Evolutionary conservation across 2,888 invertebrate species (phyloP), one percentile per base, ranked within the genome.

Genomic region (Eupithecia dodoneata): DNA sequence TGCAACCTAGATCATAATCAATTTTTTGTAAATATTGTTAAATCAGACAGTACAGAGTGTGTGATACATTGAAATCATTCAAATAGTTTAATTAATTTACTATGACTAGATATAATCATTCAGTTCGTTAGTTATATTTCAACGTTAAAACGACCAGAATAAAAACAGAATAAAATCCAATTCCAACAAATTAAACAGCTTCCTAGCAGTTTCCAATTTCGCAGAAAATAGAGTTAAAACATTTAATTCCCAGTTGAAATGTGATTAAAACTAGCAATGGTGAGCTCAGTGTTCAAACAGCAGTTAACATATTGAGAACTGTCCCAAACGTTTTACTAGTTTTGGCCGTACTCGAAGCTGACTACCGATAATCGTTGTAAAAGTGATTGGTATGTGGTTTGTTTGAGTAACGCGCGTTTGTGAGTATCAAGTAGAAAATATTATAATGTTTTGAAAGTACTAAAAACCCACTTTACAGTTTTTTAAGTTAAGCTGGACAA

Each of bases 221-320:
- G 76, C 15, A n/a, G 13, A 71, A 59, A 71, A 52, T 18, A n/a
- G 63, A 72, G 74, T 45, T 65, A 76, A 75, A 75, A 75, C 71
- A 73, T 77, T 76, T 41, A 71, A 78, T 63, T 69, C 71, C 49
- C 75, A 45, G 74, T 47, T 13, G 55, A 76, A 76, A 18, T 74
- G 67, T 70, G 65, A 78, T 76, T 80, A 76, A 80, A 72, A 79
- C 74, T 79, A 79, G 76, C 77, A 75, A 75, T 52, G 69, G 30
- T 67, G 55, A 75, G 75, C 79, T 77, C 65, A 69, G 72, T 69
- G 67, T 73, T 75, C 63, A 63, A 78, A 72, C 76, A 78, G 76
- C 75, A 78, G 76, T 79, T 76, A 73, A 69, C 78, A 72, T 81
- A 83, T 78, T 81, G 80, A 81, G 80, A 83, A 81, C 81, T 81